Conservation (phyloP, 2,113 vertebrate genomes). For the Papio anubis region DNA sequence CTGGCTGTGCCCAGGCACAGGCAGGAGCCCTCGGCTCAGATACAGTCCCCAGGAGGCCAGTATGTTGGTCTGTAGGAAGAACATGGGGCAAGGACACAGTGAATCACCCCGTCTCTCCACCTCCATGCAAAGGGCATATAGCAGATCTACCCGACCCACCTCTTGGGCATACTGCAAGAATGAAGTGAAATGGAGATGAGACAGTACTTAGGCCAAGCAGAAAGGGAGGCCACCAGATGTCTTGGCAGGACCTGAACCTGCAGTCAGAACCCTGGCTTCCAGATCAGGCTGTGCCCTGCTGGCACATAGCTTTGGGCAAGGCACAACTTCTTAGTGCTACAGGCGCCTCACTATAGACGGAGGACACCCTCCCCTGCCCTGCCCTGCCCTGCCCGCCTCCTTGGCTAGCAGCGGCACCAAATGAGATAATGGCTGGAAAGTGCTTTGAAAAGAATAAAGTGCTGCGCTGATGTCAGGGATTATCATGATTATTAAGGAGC, state of each 20-base stretch:
- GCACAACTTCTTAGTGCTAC: too few species aligned
- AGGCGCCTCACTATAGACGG: accelerated
- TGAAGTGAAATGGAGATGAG: neutral
- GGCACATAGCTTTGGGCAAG: neutral
- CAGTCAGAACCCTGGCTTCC: neutral
- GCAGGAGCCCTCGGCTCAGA: neutral
- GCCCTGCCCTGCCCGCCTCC: neutral
- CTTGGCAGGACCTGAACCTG: neutral
- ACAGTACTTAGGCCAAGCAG: neutral
- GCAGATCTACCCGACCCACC: neutral
- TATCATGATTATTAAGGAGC: conserved; percentile 57
- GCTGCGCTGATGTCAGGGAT: neutral
- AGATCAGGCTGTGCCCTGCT: neutral
- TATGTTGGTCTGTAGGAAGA: neutral
- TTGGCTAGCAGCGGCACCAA: neutral
- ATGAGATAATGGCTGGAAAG: neutral
- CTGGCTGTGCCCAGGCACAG: neutral
- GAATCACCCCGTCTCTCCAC: neutral
- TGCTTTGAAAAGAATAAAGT: neutral
- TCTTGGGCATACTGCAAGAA: neutral
- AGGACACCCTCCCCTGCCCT: neutral
- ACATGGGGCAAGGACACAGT: accelerated
- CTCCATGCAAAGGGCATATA: accelerated
- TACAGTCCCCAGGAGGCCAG: neutral
- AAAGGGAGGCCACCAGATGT: neutral